Evolutionary conservation across 2,888 invertebrate genomes (phyloP), one percentile per base, ranked within the genome.

Genomic region (Ctenicera cuprea): DNA sequence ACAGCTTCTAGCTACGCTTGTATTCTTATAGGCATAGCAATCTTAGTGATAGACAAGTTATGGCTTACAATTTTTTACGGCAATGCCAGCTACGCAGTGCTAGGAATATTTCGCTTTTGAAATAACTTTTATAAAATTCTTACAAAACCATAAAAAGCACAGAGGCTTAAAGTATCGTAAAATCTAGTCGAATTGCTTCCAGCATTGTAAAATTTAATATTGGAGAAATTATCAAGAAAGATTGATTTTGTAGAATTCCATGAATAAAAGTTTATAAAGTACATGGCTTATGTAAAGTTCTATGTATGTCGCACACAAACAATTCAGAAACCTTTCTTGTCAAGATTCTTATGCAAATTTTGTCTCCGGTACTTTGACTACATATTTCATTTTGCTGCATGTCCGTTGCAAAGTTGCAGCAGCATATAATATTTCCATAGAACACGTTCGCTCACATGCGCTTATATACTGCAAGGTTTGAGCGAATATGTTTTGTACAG

Each of bases 261-360:
- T 18, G 11, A 14, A 11, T 16, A 20, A n/a, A n/a, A n/a, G 26
- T 2, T 48, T 48, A 20, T 48, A 48, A 48, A 48, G 20, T 18
- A 18, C 20, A 48, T 20, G 16, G 7, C 2, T 18, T 48, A 48
- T 20, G 48, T 9, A 33, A 33, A 18, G 9, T 18, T 18, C 20
- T 20, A 48, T 14, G 48, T 48, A 48, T 18, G 16, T 52, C 26
- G 12, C 52, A 52, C 52, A 54, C 54, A 5, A 30, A 33, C 54
- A 54, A 30, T 54, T 22, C 14, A 54, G 30, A 33, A 54, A 7
- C 12, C 22, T 50, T 20, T 22, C 54, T 54, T 54, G 33, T 30
- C 22, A n/a, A 14, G 26, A 54, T 30, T 54, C 33, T 54, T 54
- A 54, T 54, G 54, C 22, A 54, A 54, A 54, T 54, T 54, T 30